Base-by-base conservation (phyloP, 2,113 vertebrate species). In the Meleagris gallopavo region DNA sequence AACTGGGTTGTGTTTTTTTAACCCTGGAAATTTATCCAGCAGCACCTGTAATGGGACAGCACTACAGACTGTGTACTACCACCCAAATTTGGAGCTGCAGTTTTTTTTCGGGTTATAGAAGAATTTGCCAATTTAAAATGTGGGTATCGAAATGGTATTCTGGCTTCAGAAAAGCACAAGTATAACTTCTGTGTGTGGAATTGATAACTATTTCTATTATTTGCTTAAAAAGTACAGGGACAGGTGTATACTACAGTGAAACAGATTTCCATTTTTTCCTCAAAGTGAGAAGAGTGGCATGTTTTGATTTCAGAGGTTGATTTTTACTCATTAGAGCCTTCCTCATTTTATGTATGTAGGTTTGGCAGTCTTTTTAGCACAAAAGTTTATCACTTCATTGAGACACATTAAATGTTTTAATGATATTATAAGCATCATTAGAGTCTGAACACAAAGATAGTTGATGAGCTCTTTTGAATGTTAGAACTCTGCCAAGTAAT, bases 21-120 rank as follows among this genome's bases (percentile, higher is more conserved):
- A 6, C 14, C 14, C 77, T 36, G 9, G 12, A 61, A 57, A 54
- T 61, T 58, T 77, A 86, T 89, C 36, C 40, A 45, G 7, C 30
- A 61, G 70, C 45, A 24, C 24, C 25, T 83, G 3, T 80, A 34
- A 40, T 6, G 52, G 30, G 30, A 78, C 30, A 30, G 0, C 2
- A 4, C n/a, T 48, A 6, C 17, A 76, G 32, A 11, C 22, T 36
- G 0, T 5, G 8, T 52, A 5, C 18, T 22, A 1, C 50, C 76
- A 20, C 32, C 40, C 40, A 70, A 2, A 12, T 75, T 29, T 3
- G 45, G 67, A 19, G n/a, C 5, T 46, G 24, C 24, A 74, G 2
- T 15, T 50, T 52, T 48, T 48, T 90, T 36, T 61, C 36, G 46
- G 10, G 10, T 52, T 80, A 19, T 48, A 15, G 6, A 61, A 73